These are phyloP conservation scores for Triplophysa bombifrons DNA, from an alignment of 2,797 vertebrate species.

Conservation along the genomic window DNA sequence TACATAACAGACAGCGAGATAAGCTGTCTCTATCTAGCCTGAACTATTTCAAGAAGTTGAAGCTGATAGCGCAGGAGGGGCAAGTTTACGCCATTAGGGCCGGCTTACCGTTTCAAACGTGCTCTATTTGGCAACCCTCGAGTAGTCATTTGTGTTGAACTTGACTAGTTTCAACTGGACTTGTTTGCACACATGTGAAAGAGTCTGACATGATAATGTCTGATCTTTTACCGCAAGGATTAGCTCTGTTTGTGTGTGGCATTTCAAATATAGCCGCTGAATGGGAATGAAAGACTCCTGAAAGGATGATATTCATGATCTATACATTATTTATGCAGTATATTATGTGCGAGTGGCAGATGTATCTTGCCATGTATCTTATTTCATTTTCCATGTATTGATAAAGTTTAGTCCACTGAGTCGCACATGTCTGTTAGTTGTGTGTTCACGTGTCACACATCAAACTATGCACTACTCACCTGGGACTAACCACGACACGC, in stretches of 20 bases:
- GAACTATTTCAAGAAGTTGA: slow-evolving; percentile 55
- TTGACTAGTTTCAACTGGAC: slow-evolving; percentile 45
- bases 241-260: slow-evolving; percentile 31
- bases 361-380: not conserved
- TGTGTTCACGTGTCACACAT: slow-evolving; percentile 19
- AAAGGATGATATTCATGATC: slow-evolving; percentile 10
- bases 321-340: not conserved
- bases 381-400: not conserved
- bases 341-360: not conserved
- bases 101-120: slow-evolving; percentile 45
- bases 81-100: slow-evolving; percentile 28
- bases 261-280: slow-evolving; percentile 30
- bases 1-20: slow-evolving; percentile 51
- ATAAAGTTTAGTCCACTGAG: not conserved
- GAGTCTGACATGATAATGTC: slow-evolving; percentile 32
- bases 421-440: slow-evolving; percentile 9
- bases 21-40: slow-evolving; percentile 48
- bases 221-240: slow-evolving; percentile 41
- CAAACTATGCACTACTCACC: slow-evolving; percentile 47
- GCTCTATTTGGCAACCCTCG: slow-evolving; percentile 24
- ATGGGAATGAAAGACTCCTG: not conserved
- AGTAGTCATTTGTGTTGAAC: slow-evolving; percentile 43
- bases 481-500: slow-evolving; percentile 34
- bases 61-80: slow-evolving; percentile 47
- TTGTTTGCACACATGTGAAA: slow-evolving; percentile 41